These are phyloP conservation scores for Melipona beecheii DNA, from an alignment of 2,888 invertebrate genomes.

Conservation along the genomic window DNA sequence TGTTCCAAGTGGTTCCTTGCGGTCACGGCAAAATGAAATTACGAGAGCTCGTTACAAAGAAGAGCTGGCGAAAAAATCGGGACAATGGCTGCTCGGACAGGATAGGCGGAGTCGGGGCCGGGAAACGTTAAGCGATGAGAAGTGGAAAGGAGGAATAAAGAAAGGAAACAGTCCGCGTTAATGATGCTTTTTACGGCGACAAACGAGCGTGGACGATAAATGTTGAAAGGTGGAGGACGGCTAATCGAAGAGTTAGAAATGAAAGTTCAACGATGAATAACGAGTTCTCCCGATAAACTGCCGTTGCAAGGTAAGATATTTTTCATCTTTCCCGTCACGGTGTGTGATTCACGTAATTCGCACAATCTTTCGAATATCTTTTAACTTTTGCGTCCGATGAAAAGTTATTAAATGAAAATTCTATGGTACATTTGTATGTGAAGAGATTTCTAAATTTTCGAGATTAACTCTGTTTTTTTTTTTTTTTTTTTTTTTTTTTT, in stretches of 20 bases:
- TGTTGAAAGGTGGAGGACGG: constrained; percentile 37
- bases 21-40: constrained; percentile 19
- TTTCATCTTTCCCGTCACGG: constrained; percentile 13
- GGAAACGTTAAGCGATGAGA: constrained; percentile 22
- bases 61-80: constrained; percentile 35
- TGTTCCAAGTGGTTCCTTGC: constrained; percentile 20
- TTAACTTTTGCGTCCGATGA: too few relatives aligned
- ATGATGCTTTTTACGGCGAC: constrained; percentile 71
- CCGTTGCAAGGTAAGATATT: constrained; percentile 28
- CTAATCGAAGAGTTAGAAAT: constrained; percentile 4
- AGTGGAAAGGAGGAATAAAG: constrained; percentile 43
- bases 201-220: constrained; percentile 66
- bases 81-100: constrained; percentile 28
- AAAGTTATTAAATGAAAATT: too few relatives aligned
- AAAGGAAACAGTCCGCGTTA: constrained; percentile 67
- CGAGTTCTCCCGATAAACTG: constrained; percentile 33
- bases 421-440: too few relatives aligned
- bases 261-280: constrained; percentile 55
- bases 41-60: neutral
- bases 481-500: too few relatives aligned
- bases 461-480: too few relatives aligned
- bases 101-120: neutral
- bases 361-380: too few relatives aligned
- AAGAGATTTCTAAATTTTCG: too few relatives aligned
- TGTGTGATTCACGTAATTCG: too few relatives aligned